phyloP scores from a whole-genome alignment of 2,113 vertebrate species.

The Carettochelys insculpta region DNA sequence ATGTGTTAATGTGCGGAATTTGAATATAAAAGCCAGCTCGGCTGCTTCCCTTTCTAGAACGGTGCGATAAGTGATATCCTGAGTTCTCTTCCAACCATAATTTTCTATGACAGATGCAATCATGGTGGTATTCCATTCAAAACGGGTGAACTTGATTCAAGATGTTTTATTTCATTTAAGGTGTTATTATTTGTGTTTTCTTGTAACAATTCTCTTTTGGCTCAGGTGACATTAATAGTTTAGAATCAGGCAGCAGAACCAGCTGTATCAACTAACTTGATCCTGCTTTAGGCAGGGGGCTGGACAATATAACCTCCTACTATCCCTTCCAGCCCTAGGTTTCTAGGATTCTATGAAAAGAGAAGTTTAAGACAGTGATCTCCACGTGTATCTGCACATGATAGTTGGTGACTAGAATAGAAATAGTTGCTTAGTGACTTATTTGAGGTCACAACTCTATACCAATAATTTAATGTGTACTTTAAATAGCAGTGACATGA shows the following conservation, averaged over 20 bases:
- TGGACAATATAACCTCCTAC: too few species aligned
- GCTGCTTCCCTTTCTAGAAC: too few species aligned
- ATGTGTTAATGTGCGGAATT: too few species aligned
- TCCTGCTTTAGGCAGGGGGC: too few species aligned
- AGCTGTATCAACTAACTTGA: neutral
- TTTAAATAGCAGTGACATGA: conserved; percentile 27
- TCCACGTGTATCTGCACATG: neutral
- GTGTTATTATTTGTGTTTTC: neutral
- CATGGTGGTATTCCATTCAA: neutral
- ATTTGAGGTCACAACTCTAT: conserved; percentile 14
- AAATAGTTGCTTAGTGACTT: conserved; percentile 40
- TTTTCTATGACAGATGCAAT: neutral
- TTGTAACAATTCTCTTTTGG: neutral
- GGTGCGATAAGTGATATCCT: too few species aligned
- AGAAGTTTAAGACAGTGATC: neutral
- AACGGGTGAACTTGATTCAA: neutral
- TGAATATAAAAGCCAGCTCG: too few species aligned
- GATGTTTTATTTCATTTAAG: neutral
- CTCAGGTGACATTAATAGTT: neutral
- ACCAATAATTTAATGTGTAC: conserved; percentile 33
- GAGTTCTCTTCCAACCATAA: too few species aligned
- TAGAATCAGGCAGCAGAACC: neutral
- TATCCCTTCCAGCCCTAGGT: too few species aligned
- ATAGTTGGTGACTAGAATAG: neutral
- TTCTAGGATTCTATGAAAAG: too few species aligned